Evolutionary conservation across 2,888 invertebrate genomes (phyloP).

Genomic region (Hyalella azteca): DNA sequence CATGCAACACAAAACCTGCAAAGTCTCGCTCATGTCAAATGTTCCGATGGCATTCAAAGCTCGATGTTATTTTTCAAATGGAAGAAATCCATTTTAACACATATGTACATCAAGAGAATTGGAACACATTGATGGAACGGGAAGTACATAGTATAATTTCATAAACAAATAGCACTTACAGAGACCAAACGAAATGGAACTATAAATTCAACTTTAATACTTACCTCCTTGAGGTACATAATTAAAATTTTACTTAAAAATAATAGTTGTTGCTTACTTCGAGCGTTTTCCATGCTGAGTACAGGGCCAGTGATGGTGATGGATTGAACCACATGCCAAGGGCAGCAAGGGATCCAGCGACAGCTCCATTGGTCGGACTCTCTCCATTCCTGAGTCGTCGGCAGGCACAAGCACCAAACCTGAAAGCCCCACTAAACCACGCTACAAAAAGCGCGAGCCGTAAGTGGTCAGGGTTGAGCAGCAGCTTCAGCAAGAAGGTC

Average conservation of each 20-base stretch:
- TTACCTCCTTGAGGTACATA: no score
- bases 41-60: no score
- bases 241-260: not conserved
- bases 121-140: no score
- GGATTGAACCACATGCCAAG: slow-evolving; percentile 76
- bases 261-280: slow-evolving; percentile 68
- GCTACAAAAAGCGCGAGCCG: slow-evolving; percentile 73
- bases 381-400: slow-evolving; percentile 71
- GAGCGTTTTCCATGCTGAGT: slow-evolving; percentile 80
- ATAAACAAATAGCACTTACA: no score
- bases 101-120: no score
- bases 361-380: slow-evolving; percentile 70
- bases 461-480: slow-evolving; percentile 69
- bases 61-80: no score
- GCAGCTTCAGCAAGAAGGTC: slow-evolving; percentile 65
- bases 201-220: no score
- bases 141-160: no score
- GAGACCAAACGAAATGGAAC: no score
- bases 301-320: slow-evolving; percentile 79
- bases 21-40: no score
- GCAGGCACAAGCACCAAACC: slow-evolving; percentile 73
- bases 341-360: slow-evolving; percentile 76
- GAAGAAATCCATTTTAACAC: no score
- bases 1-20: slow-evolving; percentile 74
- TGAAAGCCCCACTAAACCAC: slow-evolving; percentile 58